These are phyloP conservation scores for Drosophila macrospina DNA, from an alignment of 2,888 invertebrate species.

Conservation along the genomic window DNA sequence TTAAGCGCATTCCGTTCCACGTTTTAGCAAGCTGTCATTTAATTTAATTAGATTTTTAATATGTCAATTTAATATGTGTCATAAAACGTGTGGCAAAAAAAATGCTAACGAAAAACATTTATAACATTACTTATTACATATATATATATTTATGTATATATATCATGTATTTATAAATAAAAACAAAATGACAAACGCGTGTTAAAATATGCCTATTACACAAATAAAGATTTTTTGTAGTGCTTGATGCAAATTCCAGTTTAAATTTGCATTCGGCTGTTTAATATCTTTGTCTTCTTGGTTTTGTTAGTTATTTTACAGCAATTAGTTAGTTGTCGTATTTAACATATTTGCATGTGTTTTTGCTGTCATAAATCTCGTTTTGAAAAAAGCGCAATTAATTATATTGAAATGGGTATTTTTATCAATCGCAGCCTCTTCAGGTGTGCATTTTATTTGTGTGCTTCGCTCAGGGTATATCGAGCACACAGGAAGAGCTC, in stretches of 20 bases:
- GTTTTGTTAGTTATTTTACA: slow-evolving; percentile 16
- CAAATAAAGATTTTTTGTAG: slow-evolving; percentile 9
- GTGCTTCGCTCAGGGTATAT: slow-evolving; percentile 24
- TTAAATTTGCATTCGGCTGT: slow-evolving; percentile 24
- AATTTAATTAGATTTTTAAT: slow-evolving; percentile 53
- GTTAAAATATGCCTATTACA: slow-evolving; percentile 24
- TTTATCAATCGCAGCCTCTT: slow-evolving; percentile 37
- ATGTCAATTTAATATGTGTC: slow-evolving; percentile 47
- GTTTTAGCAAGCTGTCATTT: slow-evolving; percentile 41
- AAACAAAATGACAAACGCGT: too few relatives aligned
- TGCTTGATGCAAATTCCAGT: slow-evolving; percentile 5
- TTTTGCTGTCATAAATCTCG: slow-evolving; percentile 65
- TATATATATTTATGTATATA: slow-evolving; percentile 10
- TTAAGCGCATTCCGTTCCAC: slow-evolving; percentile 28
- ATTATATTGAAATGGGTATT: slow-evolving; percentile 75
- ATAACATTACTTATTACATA: slow-evolving; percentile 13
- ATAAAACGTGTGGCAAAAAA: slow-evolving; percentile 26
- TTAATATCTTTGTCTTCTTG: neutral
- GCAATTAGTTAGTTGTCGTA: slow-evolving; percentile 46
- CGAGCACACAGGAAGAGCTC: neutral
- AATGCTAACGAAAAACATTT: slow-evolving; percentile 35
- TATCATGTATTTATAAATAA: too few relatives aligned
- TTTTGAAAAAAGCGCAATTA: slow-evolving; percentile 49
- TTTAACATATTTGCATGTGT: slow-evolving; percentile 49
- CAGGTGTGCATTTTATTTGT: slow-evolving; percentile 51